These are phyloP conservation scores for Elaeidobius kamerunicus DNA, from an alignment of 2,888 invertebrate genomes.

Conservation along the genomic window DNA sequence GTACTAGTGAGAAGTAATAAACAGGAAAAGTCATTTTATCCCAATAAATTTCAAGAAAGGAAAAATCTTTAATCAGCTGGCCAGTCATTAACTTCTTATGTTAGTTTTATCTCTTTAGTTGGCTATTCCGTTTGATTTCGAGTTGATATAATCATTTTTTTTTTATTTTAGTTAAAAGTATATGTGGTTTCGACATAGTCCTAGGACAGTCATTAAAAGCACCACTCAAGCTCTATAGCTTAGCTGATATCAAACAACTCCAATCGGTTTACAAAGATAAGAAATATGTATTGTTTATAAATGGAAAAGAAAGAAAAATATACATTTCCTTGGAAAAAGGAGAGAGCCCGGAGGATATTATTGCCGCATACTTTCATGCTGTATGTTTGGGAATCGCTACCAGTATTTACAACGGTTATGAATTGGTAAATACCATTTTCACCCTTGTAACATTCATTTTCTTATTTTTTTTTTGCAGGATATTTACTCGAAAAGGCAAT, in stretches of 20 bases:
- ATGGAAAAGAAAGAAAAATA: conserved; percentile 51
- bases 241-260: conserved; percentile 48
- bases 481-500: conserved; percentile 42
- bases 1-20: no score
- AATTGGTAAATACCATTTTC: conserved; percentile 40
- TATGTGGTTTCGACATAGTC: conserved; percentile 62
- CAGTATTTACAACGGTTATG: conserved; percentile 43
- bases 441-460: background rate
- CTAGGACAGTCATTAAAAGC: conserved; percentile 57
- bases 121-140: no score
- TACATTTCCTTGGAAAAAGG: conserved; percentile 56
- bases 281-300: conserved; percentile 57
- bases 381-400: conserved; percentile 54
- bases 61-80: no score
- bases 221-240: conserved; percentile 29
- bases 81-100: no score
- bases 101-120: no score
- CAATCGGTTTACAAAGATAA: conserved; percentile 51
- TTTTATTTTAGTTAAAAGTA: conserved; percentile 53
- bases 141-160: no score
- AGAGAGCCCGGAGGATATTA: conserved; percentile 54
- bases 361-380: conserved; percentile 69
- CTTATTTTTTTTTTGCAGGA: conserved; percentile 35
- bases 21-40: no score
- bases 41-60: no score